phyloP scores from a whole-genome alignment of 2,888 invertebrate genomes.

The Drosophila greeni region DNA sequence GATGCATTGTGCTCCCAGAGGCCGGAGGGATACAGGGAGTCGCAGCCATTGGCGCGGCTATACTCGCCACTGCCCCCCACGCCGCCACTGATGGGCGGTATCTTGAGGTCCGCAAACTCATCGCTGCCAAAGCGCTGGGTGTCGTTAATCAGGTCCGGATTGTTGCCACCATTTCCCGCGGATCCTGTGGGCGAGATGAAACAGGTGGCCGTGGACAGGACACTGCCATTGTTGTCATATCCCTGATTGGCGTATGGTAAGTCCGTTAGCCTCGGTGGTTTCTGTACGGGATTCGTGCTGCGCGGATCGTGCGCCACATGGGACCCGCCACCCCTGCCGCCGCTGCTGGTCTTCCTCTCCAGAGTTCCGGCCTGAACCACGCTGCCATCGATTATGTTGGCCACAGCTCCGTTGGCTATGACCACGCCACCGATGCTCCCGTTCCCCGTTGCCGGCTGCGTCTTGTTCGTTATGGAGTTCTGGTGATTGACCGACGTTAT shows the following conservation, averaged over 20 bases:
- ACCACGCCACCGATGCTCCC: conserved; percentile 80
- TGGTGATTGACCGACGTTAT: conserved; percentile 83
- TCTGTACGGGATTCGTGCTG: conserved; percentile 83
- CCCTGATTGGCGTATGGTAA: conserved; percentile 85
- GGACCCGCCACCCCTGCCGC: conserved; percentile 8
- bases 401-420: conserved; percentile 81
- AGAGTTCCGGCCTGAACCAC: conserved; percentile 45
- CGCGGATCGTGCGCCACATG: conserved; percentile 76
- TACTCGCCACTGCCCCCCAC: conserved; percentile 85
- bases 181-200: conserved; percentile 88
- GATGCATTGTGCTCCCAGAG: conserved; percentile 83
- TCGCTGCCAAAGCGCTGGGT: conserved; percentile 84
- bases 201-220: conserved; percentile 83
- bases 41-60: conserved; percentile 85
- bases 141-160: conserved; percentile 92
- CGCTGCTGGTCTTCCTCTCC: conserved; percentile 64
- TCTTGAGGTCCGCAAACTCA: conserved; percentile 78
- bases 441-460: conserved; percentile 78
- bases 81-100: conserved; percentile 72
- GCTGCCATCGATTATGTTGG: conserved; percentile 73
- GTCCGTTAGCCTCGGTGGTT: conserved; percentile 85
- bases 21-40: conserved; percentile 88
- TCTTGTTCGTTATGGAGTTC: conserved; percentile 80
- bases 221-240: conserved; percentile 84
- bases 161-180: conserved; percentile 86